Percentiles rank a stretch among this genome's conserved stretches.
phyloP scores from a whole-genome alignment of 2,888 invertebrate species.

The Proisotoma minuta region DNA sequence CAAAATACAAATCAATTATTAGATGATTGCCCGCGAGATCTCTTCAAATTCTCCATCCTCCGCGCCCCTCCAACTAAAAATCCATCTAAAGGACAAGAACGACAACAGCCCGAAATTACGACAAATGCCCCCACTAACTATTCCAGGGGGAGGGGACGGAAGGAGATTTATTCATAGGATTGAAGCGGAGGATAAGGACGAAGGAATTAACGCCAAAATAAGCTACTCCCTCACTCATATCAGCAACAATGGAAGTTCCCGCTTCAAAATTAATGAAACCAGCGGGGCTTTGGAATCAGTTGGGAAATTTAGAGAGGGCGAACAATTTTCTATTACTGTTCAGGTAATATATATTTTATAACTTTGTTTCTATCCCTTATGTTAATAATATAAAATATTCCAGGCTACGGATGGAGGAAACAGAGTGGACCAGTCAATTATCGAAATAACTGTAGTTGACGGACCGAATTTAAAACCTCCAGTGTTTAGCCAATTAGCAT shows the following conservation, averaged over 20 bases:
- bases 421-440: slow-evolving; percentile 74
- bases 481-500: slow-evolving; percentile 72
- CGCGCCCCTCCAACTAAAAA: slow-evolving; percentile 67
- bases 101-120: slow-evolving; percentile 80
- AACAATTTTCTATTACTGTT: slow-evolving; percentile 82
- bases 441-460: slow-evolving; percentile 76
- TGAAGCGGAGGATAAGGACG: slow-evolving; percentile 78
- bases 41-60: slow-evolving; percentile 67
- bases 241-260: slow-evolving; percentile 80
- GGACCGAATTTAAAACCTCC: slow-evolving; percentile 78
- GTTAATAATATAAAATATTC: too few species aligned
- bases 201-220: slow-evolving; percentile 75
- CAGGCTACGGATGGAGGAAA: slow-evolving; percentile 69
- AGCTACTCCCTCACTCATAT: slow-evolving; percentile 83
- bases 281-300: slow-evolving; percentile 70
- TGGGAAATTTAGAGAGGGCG: slow-evolving; percentile 76
- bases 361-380: too few species aligned
- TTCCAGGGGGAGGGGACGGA: slow-evolving; percentile 73
- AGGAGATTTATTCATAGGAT: slow-evolving; percentile 66
- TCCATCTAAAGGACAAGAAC: slow-evolving; percentile 62
- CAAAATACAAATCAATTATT: too few species aligned
- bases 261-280: slow-evolving; percentile 74
- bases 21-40: slow-evolving; percentile 78
- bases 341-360: too few species aligned
- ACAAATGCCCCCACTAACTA: slow-evolving; percentile 71